phyloP scores from a whole-genome alignment of 2,888 invertebrate genomes.

The Falcaria lacertinaria region DNA sequence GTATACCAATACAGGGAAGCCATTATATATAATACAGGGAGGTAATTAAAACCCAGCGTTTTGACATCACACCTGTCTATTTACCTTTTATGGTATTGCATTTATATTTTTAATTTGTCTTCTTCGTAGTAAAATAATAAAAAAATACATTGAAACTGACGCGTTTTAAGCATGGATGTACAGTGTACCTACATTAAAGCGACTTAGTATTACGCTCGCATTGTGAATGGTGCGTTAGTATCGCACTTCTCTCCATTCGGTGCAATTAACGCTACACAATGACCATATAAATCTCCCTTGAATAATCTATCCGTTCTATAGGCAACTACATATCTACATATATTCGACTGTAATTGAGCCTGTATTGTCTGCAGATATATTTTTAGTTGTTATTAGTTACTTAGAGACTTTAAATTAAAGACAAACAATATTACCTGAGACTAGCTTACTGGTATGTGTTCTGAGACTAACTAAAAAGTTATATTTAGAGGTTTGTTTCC shows the following conservation, averaged over 20 bases:
- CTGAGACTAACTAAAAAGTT: constrained; percentile 7
- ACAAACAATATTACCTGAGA: too few species aligned
- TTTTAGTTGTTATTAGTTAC: too few species aligned
- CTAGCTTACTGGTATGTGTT: too few species aligned
- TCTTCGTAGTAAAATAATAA: neutral
- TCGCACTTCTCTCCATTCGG: constrained; percentile 67
- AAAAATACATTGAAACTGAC: neutral
- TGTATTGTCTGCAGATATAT: neutral
- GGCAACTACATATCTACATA: constrained; percentile 36
- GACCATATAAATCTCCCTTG: constrained; percentile 73
- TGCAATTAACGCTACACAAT: constrained; percentile 76
- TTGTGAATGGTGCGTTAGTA: constrained; percentile 63
- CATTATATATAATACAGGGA: too few species aligned
- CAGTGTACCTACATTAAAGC: constrained; percentile 8
- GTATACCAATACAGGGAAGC: constrained; percentile 42
- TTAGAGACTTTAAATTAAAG: too few species aligned
- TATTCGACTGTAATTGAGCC: constrained; percentile 20
- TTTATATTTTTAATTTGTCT: constrained; percentile 26
- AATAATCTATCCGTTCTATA: constrained; percentile 61
- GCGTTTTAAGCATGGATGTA: neutral
- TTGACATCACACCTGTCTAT: too few species aligned
- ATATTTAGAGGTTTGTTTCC: too few species aligned
- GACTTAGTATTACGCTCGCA: constrained; percentile 58
- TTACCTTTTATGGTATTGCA: constrained; percentile 31
- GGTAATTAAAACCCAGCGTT: too few species aligned